Base-by-base conservation (phyloP, 1,140 invertebrate species). In the Pogonomyrmex californicus region DNA sequence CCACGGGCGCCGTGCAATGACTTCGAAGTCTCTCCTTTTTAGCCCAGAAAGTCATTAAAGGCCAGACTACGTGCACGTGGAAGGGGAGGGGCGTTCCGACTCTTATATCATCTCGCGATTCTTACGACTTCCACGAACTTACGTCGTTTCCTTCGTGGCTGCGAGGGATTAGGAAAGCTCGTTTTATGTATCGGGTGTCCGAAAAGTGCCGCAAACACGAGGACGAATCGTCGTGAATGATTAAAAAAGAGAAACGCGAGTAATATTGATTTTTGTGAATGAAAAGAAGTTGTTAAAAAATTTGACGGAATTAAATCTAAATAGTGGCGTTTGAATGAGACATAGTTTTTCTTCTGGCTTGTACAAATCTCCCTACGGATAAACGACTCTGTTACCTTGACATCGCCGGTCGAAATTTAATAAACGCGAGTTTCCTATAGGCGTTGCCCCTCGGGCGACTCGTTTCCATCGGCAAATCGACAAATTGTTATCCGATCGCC, bases 61-160 rank as follows among this genome's bases (percentile, higher is more conserved):
- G 51, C 60, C 41, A 23, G 12, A 33, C 63, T 81, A 81, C 78
- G 78, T 81, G 78, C 47, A 7, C 62, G 47, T 51, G 14, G 10
- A 60, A 30, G 33, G 63, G 58, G 49, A 38, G 49, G 33, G 63
- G 38, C 54, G 51, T 58, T 70, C 51, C 75, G 33, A 62, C 66
- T 65, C 77, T 86, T 86, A 82, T 86, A 86, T 86, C 85, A 86
- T 82, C 47, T 23, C 56, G 62, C 33, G 62, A 82, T 86, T 86
- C 68, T 82, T 86, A 86, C 78, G 85, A 73, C 65, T 86, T 86
- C 47, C 58, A 86, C 65, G 78, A 86, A 86, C 77, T 86, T 71
- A 63, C 47, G 85, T 82, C 78, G 78, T 82, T 86, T 75, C 85
- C 44, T 82, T 65, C 65, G 76, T 51, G 51, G 63, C 58, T 79